Conservation (phyloP, 1,140 invertebrate genomes). For the Triops longicaudatus region DNA sequence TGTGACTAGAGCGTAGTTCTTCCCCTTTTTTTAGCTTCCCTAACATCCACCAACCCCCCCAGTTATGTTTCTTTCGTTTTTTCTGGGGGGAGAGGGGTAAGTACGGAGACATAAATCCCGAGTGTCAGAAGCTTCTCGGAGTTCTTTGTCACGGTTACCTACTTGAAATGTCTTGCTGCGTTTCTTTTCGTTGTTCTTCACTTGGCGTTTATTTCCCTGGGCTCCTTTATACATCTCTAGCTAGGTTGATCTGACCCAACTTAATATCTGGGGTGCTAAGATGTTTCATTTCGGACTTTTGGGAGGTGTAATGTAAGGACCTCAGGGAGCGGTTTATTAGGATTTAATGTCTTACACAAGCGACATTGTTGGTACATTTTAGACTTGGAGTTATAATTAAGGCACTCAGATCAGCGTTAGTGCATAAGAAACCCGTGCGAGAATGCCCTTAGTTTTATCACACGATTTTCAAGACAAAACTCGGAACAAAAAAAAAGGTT, state of each 20-base stretch:
- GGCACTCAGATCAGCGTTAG: slow-evolving; percentile 1
- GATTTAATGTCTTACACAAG: slow-evolving; percentile 1
- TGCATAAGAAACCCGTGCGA: not conserved
- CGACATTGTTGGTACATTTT: not conserved
- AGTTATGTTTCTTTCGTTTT: not conserved
- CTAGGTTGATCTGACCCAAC: not conserved
- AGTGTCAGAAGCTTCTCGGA: not conserved
- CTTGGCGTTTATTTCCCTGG: not conserved
- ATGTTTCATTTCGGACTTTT: slow-evolving; percentile 5
- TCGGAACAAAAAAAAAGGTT: not conserved
- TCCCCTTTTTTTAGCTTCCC: too few relatives aligned
- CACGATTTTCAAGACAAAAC: not conserved
- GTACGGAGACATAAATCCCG: not conserved
- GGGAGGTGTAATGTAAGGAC: not conserved
- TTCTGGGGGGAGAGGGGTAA: too few relatives aligned
- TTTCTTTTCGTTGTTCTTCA: not conserved
- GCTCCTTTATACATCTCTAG: not conserved
- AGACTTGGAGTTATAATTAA: not conserved
- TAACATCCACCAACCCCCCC: too few relatives aligned
- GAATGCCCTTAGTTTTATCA: not conserved
- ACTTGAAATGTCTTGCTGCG: not conserved
- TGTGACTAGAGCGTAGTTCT: too few relatives aligned
- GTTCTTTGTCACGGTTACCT: slow-evolving; percentile 7
- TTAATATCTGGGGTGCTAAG: not conserved
- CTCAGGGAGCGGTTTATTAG: not conserved